Evolutionary conservation across 2,888 invertebrate genomes (phyloP).

Genomic region (Megalurothrips usitatus): DNA sequence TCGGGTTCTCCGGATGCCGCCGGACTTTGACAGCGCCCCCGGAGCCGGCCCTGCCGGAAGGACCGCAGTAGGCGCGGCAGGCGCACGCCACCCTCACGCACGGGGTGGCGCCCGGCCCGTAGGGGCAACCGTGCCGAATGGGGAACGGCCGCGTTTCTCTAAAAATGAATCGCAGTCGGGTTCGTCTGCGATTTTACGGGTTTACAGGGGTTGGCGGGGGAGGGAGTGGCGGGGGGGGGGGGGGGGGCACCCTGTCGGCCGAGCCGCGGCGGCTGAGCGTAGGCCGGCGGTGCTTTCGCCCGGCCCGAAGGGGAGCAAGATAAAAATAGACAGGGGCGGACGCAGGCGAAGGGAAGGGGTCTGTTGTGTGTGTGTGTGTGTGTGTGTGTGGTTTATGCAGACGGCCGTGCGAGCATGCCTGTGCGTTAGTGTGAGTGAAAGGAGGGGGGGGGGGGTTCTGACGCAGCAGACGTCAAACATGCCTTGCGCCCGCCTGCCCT

Average conservation of each 20-base stretch:
- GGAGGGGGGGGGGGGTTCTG: not conserved
- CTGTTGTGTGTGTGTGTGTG: not conserved
- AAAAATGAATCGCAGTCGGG: not conserved
- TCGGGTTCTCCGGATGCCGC: no score
- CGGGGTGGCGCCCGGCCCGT: no score
- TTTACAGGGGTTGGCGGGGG: not conserved
- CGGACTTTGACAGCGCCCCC: no score
- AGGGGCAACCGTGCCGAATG: no score
- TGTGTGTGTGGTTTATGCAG: not conserved
- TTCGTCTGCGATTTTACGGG: not conserved
- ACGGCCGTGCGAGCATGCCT: not conserved
- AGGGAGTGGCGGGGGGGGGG: no score
- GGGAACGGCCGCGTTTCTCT: not conserved
- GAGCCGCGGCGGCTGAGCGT: no score
- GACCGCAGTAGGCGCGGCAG: no score
- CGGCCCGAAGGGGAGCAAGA: not conserved
- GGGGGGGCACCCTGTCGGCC: no score
- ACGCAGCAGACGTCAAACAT: not conserved
- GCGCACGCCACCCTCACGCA: no score
- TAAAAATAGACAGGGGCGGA: not conserved
- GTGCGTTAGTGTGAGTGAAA: not conserved
- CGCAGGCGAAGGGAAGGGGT: not conserved
- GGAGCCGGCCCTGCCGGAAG: no score
- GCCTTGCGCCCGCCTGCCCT: no score
- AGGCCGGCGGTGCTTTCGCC: not conserved